Evolutionary conservation across 2,888 invertebrate genomes (phyloP).

Genomic region (Charanyca ferruginea): DNA sequence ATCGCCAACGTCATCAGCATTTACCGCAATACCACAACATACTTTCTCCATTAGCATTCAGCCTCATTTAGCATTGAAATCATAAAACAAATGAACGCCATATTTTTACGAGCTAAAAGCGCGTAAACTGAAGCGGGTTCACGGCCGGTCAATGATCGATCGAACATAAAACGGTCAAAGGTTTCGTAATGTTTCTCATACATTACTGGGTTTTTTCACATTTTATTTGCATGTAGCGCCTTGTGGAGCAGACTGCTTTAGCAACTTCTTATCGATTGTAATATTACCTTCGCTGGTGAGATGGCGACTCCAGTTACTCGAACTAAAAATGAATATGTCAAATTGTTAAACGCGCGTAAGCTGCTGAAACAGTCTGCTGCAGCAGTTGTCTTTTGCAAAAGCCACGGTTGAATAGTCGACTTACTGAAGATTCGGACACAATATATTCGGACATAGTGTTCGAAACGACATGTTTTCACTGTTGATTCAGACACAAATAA

Average conservation of each 20-base stretch:
- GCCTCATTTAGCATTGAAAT: conserved; percentile 41
- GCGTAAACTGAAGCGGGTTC: conserved; percentile 37
- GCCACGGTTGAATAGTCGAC: too few species aligned
- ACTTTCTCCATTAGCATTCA: conserved; percentile 37
- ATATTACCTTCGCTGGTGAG: not conserved
- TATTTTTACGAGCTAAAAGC: conserved; percentile 48
- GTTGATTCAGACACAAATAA: too few species aligned
- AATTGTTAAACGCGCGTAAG: not conserved
- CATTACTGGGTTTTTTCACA: conserved; percentile 11
- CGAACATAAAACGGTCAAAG: conserved; percentile 43
- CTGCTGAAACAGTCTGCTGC: too few species aligned
- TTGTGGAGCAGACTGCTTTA: not conserved
- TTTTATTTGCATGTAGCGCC: not conserved
- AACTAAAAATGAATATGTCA: not conserved
- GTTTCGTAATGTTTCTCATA: conserved; percentile 27
- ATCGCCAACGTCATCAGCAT: conserved; percentile 8
- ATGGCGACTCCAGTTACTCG: not conserved
- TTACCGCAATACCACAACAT: conserved; percentile 18
- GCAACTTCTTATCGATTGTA: not conserved
- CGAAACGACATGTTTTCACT: too few species aligned
- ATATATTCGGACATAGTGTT: too few species aligned
- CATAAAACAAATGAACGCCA: conserved; percentile 55
- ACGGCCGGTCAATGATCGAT: conserved; percentile 53
- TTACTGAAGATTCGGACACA: too few species aligned
- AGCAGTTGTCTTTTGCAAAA: too few species aligned